Base-by-base conservation (phyloP, 2,888 invertebrate genomes). In the Nineta flava region DNA sequence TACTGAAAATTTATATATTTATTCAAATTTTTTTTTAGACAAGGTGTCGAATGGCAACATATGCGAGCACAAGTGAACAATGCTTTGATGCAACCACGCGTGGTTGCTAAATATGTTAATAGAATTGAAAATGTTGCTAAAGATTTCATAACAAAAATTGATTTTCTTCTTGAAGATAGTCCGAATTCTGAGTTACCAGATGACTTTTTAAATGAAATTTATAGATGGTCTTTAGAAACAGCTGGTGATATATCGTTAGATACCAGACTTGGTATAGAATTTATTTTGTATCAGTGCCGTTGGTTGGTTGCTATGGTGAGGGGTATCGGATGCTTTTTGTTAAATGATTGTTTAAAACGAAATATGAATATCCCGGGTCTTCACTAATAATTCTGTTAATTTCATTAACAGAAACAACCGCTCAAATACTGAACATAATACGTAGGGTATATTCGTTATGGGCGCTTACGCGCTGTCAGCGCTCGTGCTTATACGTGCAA, bases 211-310 rank as follows among this genome's bases (percentile, higher is more conserved):
- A 61, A 67, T 15, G 76, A 79, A 63, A 61, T 78, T 16, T 71
- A 71, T 34, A 77, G 75, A 60, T 82, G 79, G 77, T 71, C 77
- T 2, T 61, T 82, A 48, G 82, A 82, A 64, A 77, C 74, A 0
- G 66, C 40, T 2, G 62, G 63, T 5, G 58, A 62, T 1, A 61
- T 71, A n/a, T 68, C 69, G 0, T 53, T 70, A 17, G 66, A 71
- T 51, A 64, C 49, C 52, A 50, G 59, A 51, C 54, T 63, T 45
- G 63, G 63, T 59, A 57, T 21, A n/a, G n/a, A 38, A 38, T 26
- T n/a, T n/a, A n/a, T n/a, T n/a, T n/a, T n/a, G n/a, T n/a, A n/a
- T n/a, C n/a, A n/a, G n/a, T n/a, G n/a, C n/a, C n/a, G n/a, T n/a
- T n/a, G n/a, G n/a, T n/a, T n/a, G n/a, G n/a, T n/a, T n/a, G n/a